phyloP scores from a whole-genome alignment of 2,888 invertebrate genomes.

The Tetramorium bicarinatum region DNA sequence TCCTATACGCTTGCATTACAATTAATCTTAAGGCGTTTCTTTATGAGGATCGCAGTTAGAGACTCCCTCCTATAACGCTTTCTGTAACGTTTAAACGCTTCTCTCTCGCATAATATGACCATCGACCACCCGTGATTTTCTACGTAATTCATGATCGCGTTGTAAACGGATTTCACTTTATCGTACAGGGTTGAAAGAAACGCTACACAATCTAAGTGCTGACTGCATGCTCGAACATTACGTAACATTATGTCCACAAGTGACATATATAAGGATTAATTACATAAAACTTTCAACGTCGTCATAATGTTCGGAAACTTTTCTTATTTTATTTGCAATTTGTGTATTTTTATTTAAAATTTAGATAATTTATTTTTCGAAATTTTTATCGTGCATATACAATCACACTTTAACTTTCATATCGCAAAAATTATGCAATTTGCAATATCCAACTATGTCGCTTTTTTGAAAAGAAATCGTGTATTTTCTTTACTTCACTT shows the following conservation, averaged over 20 bases:
- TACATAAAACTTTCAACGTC: background rate
- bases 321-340: background rate
- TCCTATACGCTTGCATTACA: constrained; percentile 10
- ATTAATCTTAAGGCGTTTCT: constrained; percentile 36
- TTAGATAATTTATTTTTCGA: background rate
- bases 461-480: too few species aligned
- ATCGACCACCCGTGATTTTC: constrained; percentile 22
- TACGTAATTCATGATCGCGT: constrained; percentile 23
- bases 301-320: background rate
- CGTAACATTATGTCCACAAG: background rate
- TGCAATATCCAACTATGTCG: too few species aligned
- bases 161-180: constrained; percentile 35
- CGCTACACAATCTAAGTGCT: background rate
- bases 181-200: background rate
- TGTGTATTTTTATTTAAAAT: background rate
- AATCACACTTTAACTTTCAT: too few species aligned
- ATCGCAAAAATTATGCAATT: too few species aligned
- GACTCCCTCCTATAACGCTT: background rate
- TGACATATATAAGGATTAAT: constrained; percentile 32
- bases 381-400: background rate
- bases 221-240: background rate
- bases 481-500: too few species aligned
- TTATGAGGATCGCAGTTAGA: constrained; percentile 26
- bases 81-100: constrained; percentile 5
- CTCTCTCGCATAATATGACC: constrained; percentile 8